Conservation (phyloP, 1,140 invertebrate species). For the Drosophila quadrilineata region DNA sequence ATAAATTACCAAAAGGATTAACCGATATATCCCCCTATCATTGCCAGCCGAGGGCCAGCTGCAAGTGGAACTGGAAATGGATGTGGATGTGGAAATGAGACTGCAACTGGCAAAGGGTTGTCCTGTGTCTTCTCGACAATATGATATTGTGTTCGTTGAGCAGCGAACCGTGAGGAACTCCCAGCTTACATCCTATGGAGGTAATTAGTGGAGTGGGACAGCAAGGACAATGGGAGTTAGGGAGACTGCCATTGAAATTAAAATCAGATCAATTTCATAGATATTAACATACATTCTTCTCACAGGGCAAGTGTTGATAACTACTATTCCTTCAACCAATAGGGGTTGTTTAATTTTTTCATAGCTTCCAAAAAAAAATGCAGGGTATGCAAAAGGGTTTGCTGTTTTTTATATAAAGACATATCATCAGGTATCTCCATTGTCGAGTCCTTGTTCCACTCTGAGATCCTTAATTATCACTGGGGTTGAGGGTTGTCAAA, state of each 20-base stretch:
- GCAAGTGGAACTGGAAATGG: conserved; percentile 36
- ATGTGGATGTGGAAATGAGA: conserved; percentile 23
- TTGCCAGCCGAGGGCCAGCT: conserved; percentile 49
- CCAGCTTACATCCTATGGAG: conserved; percentile 8
- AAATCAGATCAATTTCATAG: conserved; percentile 78
- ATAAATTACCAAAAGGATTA: conserved; percentile 77
- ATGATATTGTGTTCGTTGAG: conserved; percentile 36
- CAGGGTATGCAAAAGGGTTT: conserved; percentile 4
- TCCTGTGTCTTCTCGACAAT: no score
- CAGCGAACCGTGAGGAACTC: conserved; percentile 69
- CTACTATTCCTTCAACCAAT: conserved; percentile 12
- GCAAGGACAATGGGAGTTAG: background rate
- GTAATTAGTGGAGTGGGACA: background rate
- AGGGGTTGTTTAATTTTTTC: conserved; percentile 20
- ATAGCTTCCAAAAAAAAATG: no score
- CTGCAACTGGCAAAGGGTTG: conserved; percentile 33
- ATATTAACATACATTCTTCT: conserved; percentile 66
- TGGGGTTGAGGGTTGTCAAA: conserved; percentile 37
- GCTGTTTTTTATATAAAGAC: background rate
- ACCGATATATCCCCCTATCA: no score
- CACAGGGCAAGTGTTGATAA: conserved; percentile 59
- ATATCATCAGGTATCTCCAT: background rate
- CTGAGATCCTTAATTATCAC: conserved; percentile 11
- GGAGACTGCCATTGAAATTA: conserved; percentile 62
- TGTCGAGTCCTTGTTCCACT: background rate